phyloP scores from a whole-genome alignment of 2,888 invertebrate genomes.

The Terebella lapidaria region DNA sequence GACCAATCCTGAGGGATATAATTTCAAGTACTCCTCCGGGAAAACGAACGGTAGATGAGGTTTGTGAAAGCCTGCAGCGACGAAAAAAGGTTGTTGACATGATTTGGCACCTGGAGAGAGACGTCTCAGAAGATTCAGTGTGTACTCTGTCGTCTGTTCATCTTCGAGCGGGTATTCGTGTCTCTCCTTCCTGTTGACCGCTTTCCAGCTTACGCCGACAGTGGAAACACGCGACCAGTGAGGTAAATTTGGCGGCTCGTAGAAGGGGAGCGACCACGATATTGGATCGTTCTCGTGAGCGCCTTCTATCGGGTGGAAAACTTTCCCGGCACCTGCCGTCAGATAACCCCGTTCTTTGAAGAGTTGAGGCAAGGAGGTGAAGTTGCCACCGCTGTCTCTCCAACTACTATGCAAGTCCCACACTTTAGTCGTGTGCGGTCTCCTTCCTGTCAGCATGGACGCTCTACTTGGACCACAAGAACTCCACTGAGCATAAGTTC shows the following conservation, averaged over 20 bases:
- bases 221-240: conserved; percentile 6
- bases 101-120: conserved; percentile 4
- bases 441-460: conserved; percentile 17
- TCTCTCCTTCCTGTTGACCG: conserved; percentile 3
- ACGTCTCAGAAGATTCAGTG: neutral
- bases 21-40: conserved; percentile 13
- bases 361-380: conserved; percentile 18
- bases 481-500: conserved; percentile 24
- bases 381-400: conserved; percentile 16
- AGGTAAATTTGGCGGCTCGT: conserved; percentile 10
- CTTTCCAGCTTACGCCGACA: conserved; percentile 7
- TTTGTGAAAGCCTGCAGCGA: conserved; percentile 17
- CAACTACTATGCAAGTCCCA: conserved; percentile 13
- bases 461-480: conserved; percentile 18
- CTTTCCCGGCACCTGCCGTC: conserved; percentile 26
- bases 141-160: conserved; percentile 8
- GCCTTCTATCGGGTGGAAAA: conserved; percentile 23
- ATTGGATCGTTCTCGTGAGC: conserved; percentile 17
- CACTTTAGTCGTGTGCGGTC: conserved; percentile 22
- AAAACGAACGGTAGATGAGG: conserved; percentile 17
- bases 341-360: conserved; percentile 19
- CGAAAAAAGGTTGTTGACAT: conserved; percentile 6
- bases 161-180: conserved; percentile 5
- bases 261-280: conserved; percentile 17
- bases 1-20: conserved; percentile 7